phyloP scores from a whole-genome alignment of 2,888 invertebrate genomes.

The Gerosis bhagava region DNA sequence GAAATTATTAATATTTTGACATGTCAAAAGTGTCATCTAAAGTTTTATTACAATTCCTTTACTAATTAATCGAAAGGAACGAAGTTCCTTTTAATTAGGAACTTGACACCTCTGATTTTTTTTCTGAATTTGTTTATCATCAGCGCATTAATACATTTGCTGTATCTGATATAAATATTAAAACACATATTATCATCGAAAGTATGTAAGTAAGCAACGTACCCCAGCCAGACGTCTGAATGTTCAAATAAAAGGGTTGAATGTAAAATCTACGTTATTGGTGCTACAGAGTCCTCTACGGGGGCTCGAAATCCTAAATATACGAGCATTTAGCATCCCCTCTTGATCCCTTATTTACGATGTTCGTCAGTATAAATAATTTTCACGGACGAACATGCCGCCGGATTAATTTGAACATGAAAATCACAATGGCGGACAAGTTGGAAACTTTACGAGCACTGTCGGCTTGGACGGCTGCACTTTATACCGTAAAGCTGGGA shows the following conservation, averaged over 20 bases:
- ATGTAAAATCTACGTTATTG: conserved; percentile 47
- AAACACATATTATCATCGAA: too few relatives aligned
- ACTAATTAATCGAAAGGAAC: too few relatives aligned
- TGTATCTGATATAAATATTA: too few relatives aligned
- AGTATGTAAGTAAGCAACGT: conserved; percentile 19
- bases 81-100: too few relatives aligned
- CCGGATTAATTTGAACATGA: conserved; percentile 66
- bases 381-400: conserved; percentile 59
- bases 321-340: conserved; percentile 61
- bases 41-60: too few relatives aligned
- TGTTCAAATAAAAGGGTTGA: conserved; percentile 63
- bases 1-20: too few relatives aligned
- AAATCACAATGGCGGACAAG: conserved; percentile 61
- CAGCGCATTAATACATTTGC: too few relatives aligned
- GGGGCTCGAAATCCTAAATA: conserved; percentile 59
- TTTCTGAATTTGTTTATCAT: too few relatives aligned
- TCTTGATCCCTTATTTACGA: conserved; percentile 66
- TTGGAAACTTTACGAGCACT: conserved; percentile 44
- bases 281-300: conserved; percentile 33
- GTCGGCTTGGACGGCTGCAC: conserved; percentile 43
- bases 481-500: conserved; percentile 46
- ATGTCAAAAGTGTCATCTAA: too few relatives aligned
- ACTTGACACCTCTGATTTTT: too few relatives aligned
- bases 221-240: conserved; percentile 43
- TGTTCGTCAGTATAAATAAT: conserved; percentile 68